A percentile compares a stretch with the other conserved stretches of the same genome.
These are phyloP conservation scores for Heliopora coerulea DNA, from an alignment of 92 coral and sea anemone species.

Conservation along the genomic window DNA sequence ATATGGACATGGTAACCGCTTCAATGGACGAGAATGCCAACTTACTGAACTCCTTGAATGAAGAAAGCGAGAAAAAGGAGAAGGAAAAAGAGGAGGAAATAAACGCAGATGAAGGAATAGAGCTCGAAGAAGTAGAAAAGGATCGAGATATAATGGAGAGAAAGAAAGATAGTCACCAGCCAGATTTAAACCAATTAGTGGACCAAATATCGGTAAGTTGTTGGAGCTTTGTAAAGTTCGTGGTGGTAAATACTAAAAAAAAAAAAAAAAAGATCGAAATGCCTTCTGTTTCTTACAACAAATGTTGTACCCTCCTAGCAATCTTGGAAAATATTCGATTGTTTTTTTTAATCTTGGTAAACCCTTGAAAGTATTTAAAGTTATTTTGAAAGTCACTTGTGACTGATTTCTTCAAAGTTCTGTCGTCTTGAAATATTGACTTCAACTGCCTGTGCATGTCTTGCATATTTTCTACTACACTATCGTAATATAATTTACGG, in stretches of 20 bases:
- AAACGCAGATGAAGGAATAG: constrained; percentile 9
- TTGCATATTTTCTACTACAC: too few species aligned
- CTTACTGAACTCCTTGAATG: constrained; percentile 22
- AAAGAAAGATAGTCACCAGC: background rate
- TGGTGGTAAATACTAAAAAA: background rate
- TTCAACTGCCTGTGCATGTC: too few species aligned
- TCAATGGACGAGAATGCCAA: constrained; percentile 25
- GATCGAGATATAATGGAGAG: background rate
- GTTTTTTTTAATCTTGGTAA: too few species aligned
- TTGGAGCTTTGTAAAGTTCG: background rate
- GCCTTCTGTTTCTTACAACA: too few species aligned
- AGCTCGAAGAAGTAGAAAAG: constrained; percentile 2
- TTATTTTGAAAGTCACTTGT: too few species aligned
- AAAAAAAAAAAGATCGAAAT: background rate
- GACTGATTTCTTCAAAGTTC: too few species aligned
- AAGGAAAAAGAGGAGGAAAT: constrained; percentile 9
- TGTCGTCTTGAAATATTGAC: too few species aligned
- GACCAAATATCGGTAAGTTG: constrained; percentile 38
- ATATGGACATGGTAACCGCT: constrained; percentile 22
- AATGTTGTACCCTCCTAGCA: too few species aligned
- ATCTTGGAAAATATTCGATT: too few species aligned
- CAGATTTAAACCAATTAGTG: constrained; percentile 17
- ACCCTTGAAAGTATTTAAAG: too few species aligned
- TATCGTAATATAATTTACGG: too few species aligned
- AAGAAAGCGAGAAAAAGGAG: constrained; percentile 22